Evolutionary conservation across 2,888 invertebrate genomes (phyloP), one percentile per base, ranked within the genome.

Genomic region (Drosophila hamatofila): DNA sequence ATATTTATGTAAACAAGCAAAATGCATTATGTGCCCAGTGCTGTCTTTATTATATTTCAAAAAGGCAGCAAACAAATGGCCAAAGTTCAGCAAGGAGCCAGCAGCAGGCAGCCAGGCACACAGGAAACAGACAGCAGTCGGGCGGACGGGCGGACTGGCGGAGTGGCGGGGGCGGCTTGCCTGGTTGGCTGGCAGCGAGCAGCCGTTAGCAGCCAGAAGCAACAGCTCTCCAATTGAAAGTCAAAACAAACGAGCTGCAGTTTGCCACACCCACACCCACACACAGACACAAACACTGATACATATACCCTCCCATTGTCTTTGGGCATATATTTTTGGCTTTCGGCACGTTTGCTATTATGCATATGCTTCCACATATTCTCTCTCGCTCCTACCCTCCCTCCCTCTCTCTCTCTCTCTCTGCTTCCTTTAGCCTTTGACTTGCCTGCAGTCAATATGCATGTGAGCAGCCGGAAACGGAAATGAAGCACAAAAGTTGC

Each of bases 401-500:
- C 52, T 27, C 9, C 14, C 5, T 21, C 18, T 49, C 60, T 49
- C 49, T 42, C 52, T 27, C 37, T 25, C 25, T 30, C 68, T 63
- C 61, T 39, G 11, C 16, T 37, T n/a, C 12, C 9, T 27, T 72
- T 73, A 25, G 64, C 61, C 68, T 78, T 64, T 64, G 80, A 75
- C 75, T 75, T 63, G 69, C 49, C 44, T 57, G 56, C 68, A 73
- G 52, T 54, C 51, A 62, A 58, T 52, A 46, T 57, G 51, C 55
- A 72, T 59, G 41, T 56, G 70, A 74, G 82, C 74, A 74, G 73
- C 56, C 77, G 86, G 85, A 88, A 88, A 72, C 83, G 86, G 89
- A 88, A 86, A 88, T 89, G 82, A 89, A 88, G 78, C 88, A 80
- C 85, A 84, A 88, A 89, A 89, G 82, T 86, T 89, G 60, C 78